A percentile compares a stretch with the other conserved stretches of the same genome.
phyloP scores from a whole-genome alignment of 2,888 invertebrate genomes.

The Meghimatium bilineatum region DNA sequence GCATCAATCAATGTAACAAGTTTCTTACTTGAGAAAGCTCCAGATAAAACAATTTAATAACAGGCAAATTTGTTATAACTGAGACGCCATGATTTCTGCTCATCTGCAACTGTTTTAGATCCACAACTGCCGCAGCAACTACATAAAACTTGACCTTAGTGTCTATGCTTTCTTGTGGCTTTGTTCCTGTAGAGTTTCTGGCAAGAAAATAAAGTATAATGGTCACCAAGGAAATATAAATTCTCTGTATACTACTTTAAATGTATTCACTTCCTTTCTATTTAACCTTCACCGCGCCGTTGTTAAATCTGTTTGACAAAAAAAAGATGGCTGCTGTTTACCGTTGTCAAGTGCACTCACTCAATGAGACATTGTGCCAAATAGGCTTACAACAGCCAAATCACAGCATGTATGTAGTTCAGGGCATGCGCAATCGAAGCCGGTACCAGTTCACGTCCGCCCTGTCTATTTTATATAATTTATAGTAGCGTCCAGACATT shows the following conservation, averaged over 20 bases:
- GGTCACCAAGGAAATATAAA: background rate
- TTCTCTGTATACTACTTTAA: background rate
- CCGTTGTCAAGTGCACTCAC: too few relatives aligned
- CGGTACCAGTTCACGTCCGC: too few relatives aligned
- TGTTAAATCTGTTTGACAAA: too few relatives aligned
- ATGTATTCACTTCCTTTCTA: too few relatives aligned
- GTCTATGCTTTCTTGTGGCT: conserved; percentile 19
- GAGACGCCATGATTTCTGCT: background rate
- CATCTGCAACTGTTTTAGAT: conserved; percentile 15
- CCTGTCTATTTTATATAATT: too few relatives aligned
- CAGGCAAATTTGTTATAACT: background rate
- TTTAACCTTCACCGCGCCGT: too few relatives aligned
- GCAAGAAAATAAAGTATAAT: background rate
- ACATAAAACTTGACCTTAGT: conserved; percentile 39
- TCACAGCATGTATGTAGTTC: too few relatives aligned
- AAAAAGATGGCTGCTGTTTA: too few relatives aligned
- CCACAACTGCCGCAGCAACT: conserved; percentile 30
- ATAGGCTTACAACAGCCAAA: too few relatives aligned
- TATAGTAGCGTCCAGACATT: too few relatives aligned
- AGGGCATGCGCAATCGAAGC: too few relatives aligned
- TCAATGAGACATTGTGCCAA: too few relatives aligned
- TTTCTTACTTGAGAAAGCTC: conserved; percentile 58
- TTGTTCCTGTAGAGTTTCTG: background rate
- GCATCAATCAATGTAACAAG: background rate
- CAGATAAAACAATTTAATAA: conserved; percentile 45